Evolutionary conservation across 2,113 vertebrate species (phyloP), one percentile per base, ranked within the genome.

Genomic region (Heliornis fulica): DNA sequence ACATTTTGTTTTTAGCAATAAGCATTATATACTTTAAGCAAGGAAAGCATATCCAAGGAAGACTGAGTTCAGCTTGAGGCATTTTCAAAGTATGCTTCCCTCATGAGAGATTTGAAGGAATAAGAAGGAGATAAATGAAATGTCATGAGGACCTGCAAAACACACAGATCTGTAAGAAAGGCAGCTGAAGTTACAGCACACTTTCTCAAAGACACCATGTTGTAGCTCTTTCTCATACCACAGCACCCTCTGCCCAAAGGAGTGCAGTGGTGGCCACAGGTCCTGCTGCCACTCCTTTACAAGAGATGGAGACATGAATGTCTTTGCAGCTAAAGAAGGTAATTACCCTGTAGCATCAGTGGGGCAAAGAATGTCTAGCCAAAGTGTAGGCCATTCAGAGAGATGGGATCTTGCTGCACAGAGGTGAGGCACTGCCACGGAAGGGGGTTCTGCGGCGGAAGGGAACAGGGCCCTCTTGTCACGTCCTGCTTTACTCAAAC

Each of bases 371-470:
- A 65, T 17, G 2, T 65, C 20, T 50, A 13, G 23, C 5, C 10
- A 29, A 34, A 74, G 26, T 2, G 2, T 7, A 65, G 10, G 28
- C 7, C 4, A 11, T 48, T 80, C n/a, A 51, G 68, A 69, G 63
- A 57, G 68, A 11, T 20, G 10, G 14, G 14, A 10, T 31, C 7
- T 60, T 46, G 25, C 10, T 26, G 9, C 23, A n/a, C 15, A 53
- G 18, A 68, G 9, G 3, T 45, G 18, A 50, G 65, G 7, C 7
- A 13, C 13, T 31, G 31, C 2, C n/a, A 40, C 3, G 36, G 40
- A 81, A n/a, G 6, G 2, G 9, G 15, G 2, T 3, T 78, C 10
- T 6, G 46, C 14, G 0, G 0, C 0, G 0, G 19, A 16, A 15
- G 12, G 31, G 34, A 66, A 53, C 0, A 0, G 8, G 13, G 6